Evolutionary conservation across 2,113 vertebrate species (phyloP).

Genomic region (Cromileptes altivelis): DNA sequence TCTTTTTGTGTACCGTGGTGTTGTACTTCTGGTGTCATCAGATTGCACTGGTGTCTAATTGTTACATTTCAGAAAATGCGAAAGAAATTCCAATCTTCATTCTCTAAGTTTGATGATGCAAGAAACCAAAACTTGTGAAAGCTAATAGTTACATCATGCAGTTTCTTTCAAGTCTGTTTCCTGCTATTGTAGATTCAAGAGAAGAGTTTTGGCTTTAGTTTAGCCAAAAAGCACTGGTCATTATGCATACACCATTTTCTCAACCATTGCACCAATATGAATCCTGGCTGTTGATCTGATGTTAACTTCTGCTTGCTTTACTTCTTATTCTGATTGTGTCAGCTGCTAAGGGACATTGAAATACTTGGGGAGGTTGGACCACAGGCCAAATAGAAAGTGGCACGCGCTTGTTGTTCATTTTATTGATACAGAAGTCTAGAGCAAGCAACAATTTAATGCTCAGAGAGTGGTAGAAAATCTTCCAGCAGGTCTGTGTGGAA

Average conservation of each 20-base stretch:
- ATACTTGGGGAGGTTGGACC: neutral
- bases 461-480: neutral
- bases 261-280: neutral
- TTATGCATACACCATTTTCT: neutral
- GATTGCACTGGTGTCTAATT: neutral
- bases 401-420: slow-evolving; percentile 12
- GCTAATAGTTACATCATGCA: neutral
- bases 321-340: neutral
- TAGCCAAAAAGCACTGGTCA: neutral
- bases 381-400: slow-evolving; percentile 1
- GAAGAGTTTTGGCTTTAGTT: neutral
- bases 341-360: slow-evolving; percentile 12
- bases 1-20: neutral
- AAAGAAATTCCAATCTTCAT: neutral
- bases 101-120: neutral
- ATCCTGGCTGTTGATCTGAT: slow-evolving; percentile 1
- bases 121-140: neutral
- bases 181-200: neutral
- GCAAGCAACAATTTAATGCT: neutral
- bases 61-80: neutral
- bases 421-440: slow-evolving; percentile 5
- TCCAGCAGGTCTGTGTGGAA: neutral
- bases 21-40: neutral
- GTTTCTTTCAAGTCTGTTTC: neutral
- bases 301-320: neutral